Conservation (phyloP, 1,140 invertebrate species). For the Drosophila ercepeae region DNA sequence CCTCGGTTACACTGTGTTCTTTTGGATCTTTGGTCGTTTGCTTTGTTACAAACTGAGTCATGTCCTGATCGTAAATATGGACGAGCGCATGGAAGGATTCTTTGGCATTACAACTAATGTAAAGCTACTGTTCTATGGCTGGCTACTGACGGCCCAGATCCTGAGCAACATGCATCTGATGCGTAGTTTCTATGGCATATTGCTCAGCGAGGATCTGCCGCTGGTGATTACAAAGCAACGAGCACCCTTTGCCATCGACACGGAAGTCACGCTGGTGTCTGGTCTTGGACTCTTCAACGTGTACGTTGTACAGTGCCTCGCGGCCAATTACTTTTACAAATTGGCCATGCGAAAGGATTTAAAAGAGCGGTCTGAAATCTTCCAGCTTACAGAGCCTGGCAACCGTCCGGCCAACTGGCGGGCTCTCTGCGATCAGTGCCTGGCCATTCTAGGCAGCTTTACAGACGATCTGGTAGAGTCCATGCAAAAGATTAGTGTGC, state of each 20-base stretch:
- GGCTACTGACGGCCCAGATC: conserved; percentile 88
- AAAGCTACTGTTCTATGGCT: conserved; percentile 86
- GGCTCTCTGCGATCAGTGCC: conserved; percentile 86
- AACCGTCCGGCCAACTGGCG: conserved; percentile 92
- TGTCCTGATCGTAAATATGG: conserved; percentile 50
- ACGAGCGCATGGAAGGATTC: conserved; percentile 58
- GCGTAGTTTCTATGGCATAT: conserved; percentile 88
- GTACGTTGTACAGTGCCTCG: conserved; percentile 89
- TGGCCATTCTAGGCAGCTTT: conserved; percentile 87
- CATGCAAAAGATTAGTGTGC: conserved; percentile 82
- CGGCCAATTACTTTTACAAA: conserved; percentile 88
- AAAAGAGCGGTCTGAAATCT: conserved; percentile 86
- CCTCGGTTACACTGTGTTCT: conserved; percentile 84
- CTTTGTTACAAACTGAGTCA: conserved; percentile 42
- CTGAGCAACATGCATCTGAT: conserved; percentile 88
- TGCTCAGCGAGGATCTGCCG: conserved; percentile 88
- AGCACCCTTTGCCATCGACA: conserved; percentile 8
- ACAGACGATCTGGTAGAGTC: conserved; percentile 86
- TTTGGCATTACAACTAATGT: conserved; percentile 50
- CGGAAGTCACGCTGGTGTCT: conserved; percentile 84
- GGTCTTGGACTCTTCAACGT: conserved; percentile 85
- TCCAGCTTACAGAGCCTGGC: conserved; percentile 88
- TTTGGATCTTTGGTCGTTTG: conserved; percentile 50
- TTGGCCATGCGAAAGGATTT: conserved; percentile 30
- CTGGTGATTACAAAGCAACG: conserved; percentile 85